These are phyloP conservation scores for Rattus rattus DNA, from an alignment of 2,113 vertebrate species.

Conservation along the genomic window DNA sequence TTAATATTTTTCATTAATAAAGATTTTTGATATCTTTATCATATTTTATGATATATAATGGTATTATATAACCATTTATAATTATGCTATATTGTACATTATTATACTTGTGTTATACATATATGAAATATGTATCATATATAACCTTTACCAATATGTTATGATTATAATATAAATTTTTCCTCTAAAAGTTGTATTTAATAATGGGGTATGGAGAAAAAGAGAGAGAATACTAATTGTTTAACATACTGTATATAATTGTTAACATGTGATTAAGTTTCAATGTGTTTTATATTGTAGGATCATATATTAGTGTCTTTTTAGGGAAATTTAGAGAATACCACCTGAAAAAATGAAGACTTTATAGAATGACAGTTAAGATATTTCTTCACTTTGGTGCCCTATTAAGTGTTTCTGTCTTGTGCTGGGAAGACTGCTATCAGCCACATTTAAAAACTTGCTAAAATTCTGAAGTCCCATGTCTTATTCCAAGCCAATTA, in stretches of 20 bases:
- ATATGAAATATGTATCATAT: background rate
- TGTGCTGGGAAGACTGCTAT: background rate
- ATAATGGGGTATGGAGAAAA: background rate
- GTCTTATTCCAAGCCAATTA: background rate
- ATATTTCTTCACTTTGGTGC: background rate
- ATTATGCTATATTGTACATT: background rate
- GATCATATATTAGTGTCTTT: background rate
- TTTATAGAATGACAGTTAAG: background rate
- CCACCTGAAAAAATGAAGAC: background rate
- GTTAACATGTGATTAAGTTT: background rate
- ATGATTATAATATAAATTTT: background rate
- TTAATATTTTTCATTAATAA: conserved; percentile 22
- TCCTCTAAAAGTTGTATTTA: background rate
- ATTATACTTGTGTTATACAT: background rate
- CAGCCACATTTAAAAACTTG: background rate
- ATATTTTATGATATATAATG: background rate
- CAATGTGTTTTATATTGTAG: background rate
- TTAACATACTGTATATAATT: background rate
- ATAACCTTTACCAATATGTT: background rate
- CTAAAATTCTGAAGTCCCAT: background rate
- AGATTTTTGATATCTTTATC: conserved; percentile 2
- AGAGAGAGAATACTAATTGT: background rate
- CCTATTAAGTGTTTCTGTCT: background rate
- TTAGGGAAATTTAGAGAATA: background rate
- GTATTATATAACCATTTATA: background rate